Percentiles rank a stretch among this genome's conserved stretches.
phyloP scores from a whole-genome alignment of 2,113 vertebrate genomes.

The Butorides virescens region DNA sequence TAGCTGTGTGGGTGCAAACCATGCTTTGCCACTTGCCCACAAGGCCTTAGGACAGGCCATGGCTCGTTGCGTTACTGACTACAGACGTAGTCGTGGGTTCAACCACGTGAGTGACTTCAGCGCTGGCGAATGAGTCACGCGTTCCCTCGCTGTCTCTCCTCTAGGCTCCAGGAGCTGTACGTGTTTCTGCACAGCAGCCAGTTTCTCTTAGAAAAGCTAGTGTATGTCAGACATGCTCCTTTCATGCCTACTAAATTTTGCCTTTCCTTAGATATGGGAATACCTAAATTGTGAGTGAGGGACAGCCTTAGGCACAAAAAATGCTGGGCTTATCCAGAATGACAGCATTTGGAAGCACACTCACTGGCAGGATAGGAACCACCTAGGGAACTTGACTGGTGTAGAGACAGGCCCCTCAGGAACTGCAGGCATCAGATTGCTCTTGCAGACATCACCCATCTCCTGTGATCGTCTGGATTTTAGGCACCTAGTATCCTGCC shows the following conservation, averaged over 20 bases:
- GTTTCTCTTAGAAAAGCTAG: not conserved
- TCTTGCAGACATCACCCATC: not conserved
- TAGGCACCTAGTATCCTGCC: not conserved
- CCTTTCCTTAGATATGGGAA: not conserved
- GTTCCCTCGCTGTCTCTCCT: not conserved
- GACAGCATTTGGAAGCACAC: not conserved
- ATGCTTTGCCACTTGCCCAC: not conserved
- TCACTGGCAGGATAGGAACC: not conserved
- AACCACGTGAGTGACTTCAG: not conserved
- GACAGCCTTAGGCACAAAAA: not conserved
- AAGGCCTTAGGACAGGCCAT: not conserved
- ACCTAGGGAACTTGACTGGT: not conserved
- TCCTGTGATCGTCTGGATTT: not conserved
- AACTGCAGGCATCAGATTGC: not conserved
- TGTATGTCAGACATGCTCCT: not conserved
- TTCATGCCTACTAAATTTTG: not conserved
- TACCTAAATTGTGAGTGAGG: not conserved
- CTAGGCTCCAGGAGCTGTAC: fast-evolving
- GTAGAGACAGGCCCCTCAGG: not conserved
- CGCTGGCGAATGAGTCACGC: not conserved
- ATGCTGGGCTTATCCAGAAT: not conserved
- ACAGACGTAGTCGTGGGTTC: not conserved
- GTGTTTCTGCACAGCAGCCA: not conserved
- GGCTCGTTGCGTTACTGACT: not conserved
- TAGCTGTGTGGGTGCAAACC: not conserved